phyloP scores from a whole-genome alignment of 2,113 vertebrate genomes.

The Seriola quinqueradiata region DNA sequence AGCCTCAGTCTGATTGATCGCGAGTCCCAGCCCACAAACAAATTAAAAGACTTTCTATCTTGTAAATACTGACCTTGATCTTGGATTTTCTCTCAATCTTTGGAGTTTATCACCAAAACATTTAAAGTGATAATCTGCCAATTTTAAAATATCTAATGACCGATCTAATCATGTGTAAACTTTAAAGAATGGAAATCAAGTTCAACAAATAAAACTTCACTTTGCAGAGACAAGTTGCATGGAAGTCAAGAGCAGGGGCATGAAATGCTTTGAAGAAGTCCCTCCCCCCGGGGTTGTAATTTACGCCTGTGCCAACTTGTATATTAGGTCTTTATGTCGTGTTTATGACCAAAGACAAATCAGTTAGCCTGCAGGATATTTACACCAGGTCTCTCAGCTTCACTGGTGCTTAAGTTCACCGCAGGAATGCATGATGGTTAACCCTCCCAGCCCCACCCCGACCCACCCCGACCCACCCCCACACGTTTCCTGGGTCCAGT shows the following conservation, averaged over 20 bases:
- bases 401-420: constrained; percentile 53
- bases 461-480: neutral
- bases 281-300: constrained; percentile 52
- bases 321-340: constrained; percentile 77
- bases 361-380: constrained; percentile 77
- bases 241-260: constrained; percentile 9
- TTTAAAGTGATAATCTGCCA: neutral
- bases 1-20: constrained; percentile 46
- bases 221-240: neutral
- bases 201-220: neutral
- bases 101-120: constrained; percentile 5
- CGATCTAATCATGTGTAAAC: neutral
- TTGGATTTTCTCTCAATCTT: constrained; percentile 27
- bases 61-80: constrained; percentile 49
- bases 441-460: neutral
- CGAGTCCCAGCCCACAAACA: constrained; percentile 27
- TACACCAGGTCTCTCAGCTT: constrained; percentile 59
- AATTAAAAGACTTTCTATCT: constrained; percentile 55
- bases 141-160: neutral
- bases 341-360: constrained; percentile 80
- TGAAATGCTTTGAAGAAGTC: constrained; percentile 49
- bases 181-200: neutral
- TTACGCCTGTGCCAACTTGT: constrained; percentile 73
- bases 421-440: constrained; percentile 31
- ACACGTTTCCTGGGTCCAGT: constrained; percentile 38